Evolutionary conservation across 35 echinoderm and acorn worm genomes (phyloP).

Genomic region (Lytechinus pictus): DNA sequence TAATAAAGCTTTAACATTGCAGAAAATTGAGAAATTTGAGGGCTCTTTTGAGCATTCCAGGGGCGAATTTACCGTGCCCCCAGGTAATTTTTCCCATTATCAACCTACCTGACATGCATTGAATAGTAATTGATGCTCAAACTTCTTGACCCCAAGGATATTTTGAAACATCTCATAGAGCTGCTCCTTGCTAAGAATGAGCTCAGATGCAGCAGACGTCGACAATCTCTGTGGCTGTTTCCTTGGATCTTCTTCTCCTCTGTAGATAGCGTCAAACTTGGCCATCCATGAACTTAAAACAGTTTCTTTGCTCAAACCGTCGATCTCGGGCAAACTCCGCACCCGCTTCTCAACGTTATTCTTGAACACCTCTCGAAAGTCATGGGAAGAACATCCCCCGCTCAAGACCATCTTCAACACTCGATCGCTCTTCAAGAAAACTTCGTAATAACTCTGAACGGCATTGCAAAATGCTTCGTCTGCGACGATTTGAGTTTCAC

Average conservation of each 20-base stretch:
- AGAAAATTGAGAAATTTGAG: too few species aligned
- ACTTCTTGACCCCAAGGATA: slow-evolving; percentile 95
- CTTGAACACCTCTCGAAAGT: slow-evolving; percentile 98
- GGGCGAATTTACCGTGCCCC: too few species aligned
- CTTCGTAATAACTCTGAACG: slow-evolving; percentile 96
- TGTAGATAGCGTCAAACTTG: slow-evolving; percentile 99
- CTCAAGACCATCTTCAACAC: slow-evolving; percentile 96
- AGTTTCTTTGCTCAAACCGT: slow-evolving; percentile 98
- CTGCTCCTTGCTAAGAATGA: slow-evolving; percentile 98
- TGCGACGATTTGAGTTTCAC: slow-evolving; percentile 97
- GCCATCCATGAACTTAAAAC: slow-evolving; percentile 98
- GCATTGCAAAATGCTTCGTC: slow-evolving; percentile 99
- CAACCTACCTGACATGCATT: slow-evolving; percentile 97
- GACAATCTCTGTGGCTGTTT: slow-evolving; percentile 99
- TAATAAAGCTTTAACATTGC: too few species aligned
- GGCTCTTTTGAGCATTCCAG: too few species aligned
- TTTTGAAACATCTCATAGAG: slow-evolving; percentile 99
- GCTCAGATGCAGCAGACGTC: slow-evolving; percentile 92
- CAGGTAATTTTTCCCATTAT: neutral
- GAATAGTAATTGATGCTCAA: slow-evolving; percentile 97
- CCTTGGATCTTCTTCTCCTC: slow-evolving; percentile 95
- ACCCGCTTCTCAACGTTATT: slow-evolving; percentile 97
- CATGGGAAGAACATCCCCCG: slow-evolving; percentile 94
- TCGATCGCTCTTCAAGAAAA: slow-evolving; percentile 97
- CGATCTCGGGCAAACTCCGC: slow-evolving; percentile 94